Evolutionary conservation across 2,888 invertebrate species (phyloP), one percentile per base, ranked within the genome.

Genomic region (Caenorhabditis sp.): DNA sequence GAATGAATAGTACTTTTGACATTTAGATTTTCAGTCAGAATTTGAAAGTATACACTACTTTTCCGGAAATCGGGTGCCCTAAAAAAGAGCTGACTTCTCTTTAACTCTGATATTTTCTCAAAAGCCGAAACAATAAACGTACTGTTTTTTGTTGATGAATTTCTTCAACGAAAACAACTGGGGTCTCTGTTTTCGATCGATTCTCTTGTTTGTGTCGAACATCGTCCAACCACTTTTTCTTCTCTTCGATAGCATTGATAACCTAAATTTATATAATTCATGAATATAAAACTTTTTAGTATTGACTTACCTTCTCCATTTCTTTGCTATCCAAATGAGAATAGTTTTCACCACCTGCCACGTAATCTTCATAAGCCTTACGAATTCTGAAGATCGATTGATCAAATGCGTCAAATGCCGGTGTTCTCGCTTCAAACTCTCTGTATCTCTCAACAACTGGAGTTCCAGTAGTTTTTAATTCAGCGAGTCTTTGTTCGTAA

Each of bases 391-490:
- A 93, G 62, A 97, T 90, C 23, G 92, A 90, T 69, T 91, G 91
- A 51, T 93, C 92, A 58, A 95, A 91, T 82, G 93, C 93, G 76
- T 95, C 94, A 75, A 96, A 90, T 0, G 93, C 93, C 0, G 90
- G 90, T 1, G 93, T 93, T 81, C 95, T 91, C 17, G 92, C 91
- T 87, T 94, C 93, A 79, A 91, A 93, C 88, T 97, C 97, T 51
- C 92, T 89, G 81, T 92, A 92, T 57, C 96, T 92, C 78, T 92
- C 92, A 85, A 93, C 93, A 66, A 97, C 93, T 0, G 96, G 95
- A 88, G 95, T 94, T 12, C 96, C 96, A 89, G 92, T 91, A 75
- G 91, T 91, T 90, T 93, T 85, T 23, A 84, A 87, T 21, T 89
- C 88, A 31, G 88, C 87, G 24, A 92, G 88, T 81, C 90, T 89